Evolutionary conservation across 2,888 invertebrate genomes (phyloP), one percentile per base, ranked within the genome.

Genomic region (Euspilapteryx auroguttella): DNA sequence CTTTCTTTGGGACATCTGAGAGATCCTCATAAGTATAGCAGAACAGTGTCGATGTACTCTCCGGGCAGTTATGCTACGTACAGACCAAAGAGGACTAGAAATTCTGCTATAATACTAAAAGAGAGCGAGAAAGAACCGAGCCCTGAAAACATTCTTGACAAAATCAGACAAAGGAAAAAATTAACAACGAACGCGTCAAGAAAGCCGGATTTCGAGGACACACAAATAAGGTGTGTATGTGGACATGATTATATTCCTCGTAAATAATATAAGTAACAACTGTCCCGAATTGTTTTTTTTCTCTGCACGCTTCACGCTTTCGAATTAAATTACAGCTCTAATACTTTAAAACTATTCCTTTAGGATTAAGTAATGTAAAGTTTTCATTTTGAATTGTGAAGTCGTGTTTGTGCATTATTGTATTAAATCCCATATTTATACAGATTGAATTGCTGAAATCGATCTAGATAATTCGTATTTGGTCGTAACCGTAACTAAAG

Each of bases 291-390:
- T 55, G 49, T 46, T 51, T 47, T 55, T 64, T 65, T 57, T 54
- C 45, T 64, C 55, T 62, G 75, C 75, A 75, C 75, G 75, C 69
- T 71, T 75, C 57, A 62, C 45, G 75, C 75, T 75, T 75, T 54
- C 49, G 50, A 57, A 56, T 64, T 57, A 61, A 56, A 57, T 49
- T 61, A 55, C 51, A 51, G 55, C 69, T 73, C 73, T 75, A 75
- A 75, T 73, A 68, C 66, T 58, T 65, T 56, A 46, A 41, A 51
- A 51, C 49, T 48, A 53, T 55, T 28, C 31, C 31, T 28, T 10
- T 31, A 27, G 31, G 17, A 27, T 27, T 30, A 30, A 27, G n/a
- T n/a, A n/a, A n/a, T n/a, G n/a, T n/a, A 10, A 23, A 28, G 20
- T 26, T 17, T 26, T 13, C 11, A 21, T 26, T 26, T 27, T 21